Percentiles rank a stretch among this genome's conserved stretches.
Conservation (phyloP, 1,140 invertebrate species). For the Gonioctena quinquepunctata region DNA sequence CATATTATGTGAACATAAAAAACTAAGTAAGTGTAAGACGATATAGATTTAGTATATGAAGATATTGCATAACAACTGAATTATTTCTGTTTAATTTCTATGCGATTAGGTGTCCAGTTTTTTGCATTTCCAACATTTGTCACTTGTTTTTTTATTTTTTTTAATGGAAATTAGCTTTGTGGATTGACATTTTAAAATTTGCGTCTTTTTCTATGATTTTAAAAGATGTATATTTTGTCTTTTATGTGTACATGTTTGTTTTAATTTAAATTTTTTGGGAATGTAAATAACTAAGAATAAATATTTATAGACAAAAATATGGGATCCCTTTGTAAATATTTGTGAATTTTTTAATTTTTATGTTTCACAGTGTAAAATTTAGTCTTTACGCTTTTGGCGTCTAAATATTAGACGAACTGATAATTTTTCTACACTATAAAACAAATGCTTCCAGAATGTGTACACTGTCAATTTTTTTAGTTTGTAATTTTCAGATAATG, state of each 20-base stretch:
- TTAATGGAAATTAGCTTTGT: constrained; percentile 13
- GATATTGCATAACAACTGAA: constrained; percentile 17
- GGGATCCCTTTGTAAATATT: constrained; percentile 47
- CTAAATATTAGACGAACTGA: constrained; percentile 46
- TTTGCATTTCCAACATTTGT: constrained; percentile 44
- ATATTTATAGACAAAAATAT: constrained; percentile 31
- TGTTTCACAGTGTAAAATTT: constrained; percentile 48
- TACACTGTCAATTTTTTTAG: constrained; percentile 54
- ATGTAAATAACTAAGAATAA: constrained; percentile 45
- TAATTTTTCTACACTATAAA: constrained; percentile 51
- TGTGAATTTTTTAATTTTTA: constrained; percentile 51
- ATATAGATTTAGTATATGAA: constrained; percentile 5
- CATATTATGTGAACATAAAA: constrained; percentile 18
- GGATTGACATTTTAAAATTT: constrained; percentile 23
- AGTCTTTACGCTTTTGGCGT: constrained; percentile 44
- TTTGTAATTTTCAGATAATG: constrained; percentile 50
- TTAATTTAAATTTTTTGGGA: constrained; percentile 35
- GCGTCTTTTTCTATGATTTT: background rate
- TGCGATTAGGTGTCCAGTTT: constrained; percentile 25
- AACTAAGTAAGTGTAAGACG: constrained; percentile 9
- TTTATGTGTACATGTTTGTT: constrained; percentile 26
- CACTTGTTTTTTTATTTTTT: constrained; percentile 28
- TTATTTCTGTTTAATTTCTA: constrained; percentile 11
- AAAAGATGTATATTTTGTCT: constrained; percentile 25
- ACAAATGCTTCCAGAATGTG: constrained; percentile 51